Evolutionary conservation across 2,113 vertebrate genomes (phyloP).

Genomic region (Arizona elegans): DNA sequence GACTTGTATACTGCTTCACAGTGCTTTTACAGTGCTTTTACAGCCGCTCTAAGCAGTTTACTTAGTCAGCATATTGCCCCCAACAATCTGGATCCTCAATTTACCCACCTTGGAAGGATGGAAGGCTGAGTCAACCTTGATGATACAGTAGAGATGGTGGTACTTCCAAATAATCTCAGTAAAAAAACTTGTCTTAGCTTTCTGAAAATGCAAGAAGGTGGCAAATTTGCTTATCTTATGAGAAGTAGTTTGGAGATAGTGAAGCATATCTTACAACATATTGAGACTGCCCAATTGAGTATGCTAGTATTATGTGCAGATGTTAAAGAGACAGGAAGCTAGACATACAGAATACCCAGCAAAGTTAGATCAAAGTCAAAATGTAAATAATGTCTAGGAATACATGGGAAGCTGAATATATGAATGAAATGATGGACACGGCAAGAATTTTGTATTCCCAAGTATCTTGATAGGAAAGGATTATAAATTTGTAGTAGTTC

Average conservation of each 20-base stretch:
- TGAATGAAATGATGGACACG: not conserved
- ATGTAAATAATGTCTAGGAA: not conserved
- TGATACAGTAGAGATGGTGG: not conserved
- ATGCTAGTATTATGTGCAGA: not conserved
- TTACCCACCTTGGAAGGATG: too few relatives aligned
- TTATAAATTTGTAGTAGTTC: not conserved
- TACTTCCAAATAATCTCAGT: not conserved
- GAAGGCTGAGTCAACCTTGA: too few relatives aligned
- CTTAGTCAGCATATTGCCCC: too few relatives aligned
- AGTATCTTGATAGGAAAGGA: not conserved
- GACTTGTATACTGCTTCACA: too few relatives aligned
- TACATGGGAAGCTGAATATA: not conserved
- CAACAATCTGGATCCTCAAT: too few relatives aligned
- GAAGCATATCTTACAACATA: not conserved
- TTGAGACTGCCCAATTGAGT: not conserved
- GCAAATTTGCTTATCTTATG: not conserved
- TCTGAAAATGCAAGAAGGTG: not conserved
- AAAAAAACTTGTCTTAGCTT: not conserved
- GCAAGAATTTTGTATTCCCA: not conserved
- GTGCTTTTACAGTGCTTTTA: too few relatives aligned
- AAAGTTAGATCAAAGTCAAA: not conserved
- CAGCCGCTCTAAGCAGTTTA: too few relatives aligned
- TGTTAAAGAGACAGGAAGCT: not conserved
- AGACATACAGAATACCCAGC: not conserved
- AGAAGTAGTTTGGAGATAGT: not conserved